Evolutionary conservation across 2,797 vertebrate species (phyloP), one percentile per base, ranked within the genome.

Genomic region (Salmo trutta): DNA sequence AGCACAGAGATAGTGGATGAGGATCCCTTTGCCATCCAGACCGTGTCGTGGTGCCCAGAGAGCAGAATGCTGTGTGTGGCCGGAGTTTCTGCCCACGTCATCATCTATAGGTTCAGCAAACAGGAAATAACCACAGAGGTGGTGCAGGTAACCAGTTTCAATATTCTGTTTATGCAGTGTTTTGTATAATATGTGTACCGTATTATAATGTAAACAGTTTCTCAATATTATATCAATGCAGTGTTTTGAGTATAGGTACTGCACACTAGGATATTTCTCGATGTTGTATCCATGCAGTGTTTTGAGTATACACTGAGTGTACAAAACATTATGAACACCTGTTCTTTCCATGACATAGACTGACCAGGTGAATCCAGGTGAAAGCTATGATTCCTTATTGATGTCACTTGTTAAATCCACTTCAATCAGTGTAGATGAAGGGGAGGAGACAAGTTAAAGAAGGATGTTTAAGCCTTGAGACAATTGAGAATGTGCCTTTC

Each of bases 21-120:
- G 92, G 98, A 99, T 82, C 98, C 97, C 0, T 99, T 97, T 33
- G 98, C 98, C 88, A 96, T 99, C 92, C 98, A 99, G 91, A 97
- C 97, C 79, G 88, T 99, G 88, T 96, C 95, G 33, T 99, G 97
- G 98, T 99, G 98, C 89, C 95, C 97, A 0, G 98, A 99, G 91
- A 99, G 98, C 88, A 93, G 98, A 81, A 96, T 98, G 95, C 92
- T 99, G 3, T 97, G 96, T 65, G 93, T 98, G 88, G 97, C 97
- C 12, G 98, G 97, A 65, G 97, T 99, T 87, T 98, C 97, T 0
- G 98, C 98, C 66, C 97, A 99, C 24, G 93, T 99, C 72, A 96
- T 99, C 82, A 88, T 98, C 88, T 99, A 98, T 74, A 95, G 96
- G 79, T 99, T 99, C 93, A 99, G 98, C 95, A 98, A 97, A 85